Evolutionary conservation across 2,888 invertebrate species (phyloP).

Genomic region (Pycnomerus fuliginosus): DNA sequence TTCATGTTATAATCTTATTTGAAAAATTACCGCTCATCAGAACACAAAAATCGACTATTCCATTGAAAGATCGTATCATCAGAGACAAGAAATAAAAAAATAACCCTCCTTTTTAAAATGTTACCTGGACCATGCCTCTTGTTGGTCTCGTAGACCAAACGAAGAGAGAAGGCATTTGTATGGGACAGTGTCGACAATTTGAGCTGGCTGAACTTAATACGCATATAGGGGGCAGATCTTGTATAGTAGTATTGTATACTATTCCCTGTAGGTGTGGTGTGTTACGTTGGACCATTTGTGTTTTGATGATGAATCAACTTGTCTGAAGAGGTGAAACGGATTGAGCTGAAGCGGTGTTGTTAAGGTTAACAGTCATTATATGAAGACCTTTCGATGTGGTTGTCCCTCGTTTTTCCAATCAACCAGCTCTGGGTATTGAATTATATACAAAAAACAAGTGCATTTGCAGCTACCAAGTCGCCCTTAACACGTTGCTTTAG

Average conservation of each 20-base stretch:
- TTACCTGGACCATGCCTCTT: constrained; percentile 48
- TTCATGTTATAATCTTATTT: too few species aligned
- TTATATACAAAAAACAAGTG: constrained; percentile 33
- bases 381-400: constrained; percentile 47
- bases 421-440: constrained; percentile 34
- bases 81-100: constrained; percentile 34
- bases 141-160: constrained; percentile 34
- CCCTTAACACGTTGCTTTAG: too few species aligned
- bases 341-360: constrained; percentile 38
- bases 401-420: constrained; percentile 42
- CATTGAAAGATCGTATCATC: constrained; percentile 35
- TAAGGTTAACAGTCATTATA: constrained; percentile 51
- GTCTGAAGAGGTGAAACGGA: constrained; percentile 8
- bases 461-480: constrained; percentile 20
- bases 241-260: constrained; percentile 42
- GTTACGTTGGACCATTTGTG: constrained; percentile 31
- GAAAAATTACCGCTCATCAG: too few species aligned
- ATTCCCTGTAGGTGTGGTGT: constrained; percentile 46
- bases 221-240: constrained; percentile 43
- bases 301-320: constrained; percentile 20
- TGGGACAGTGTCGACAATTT: neutral
- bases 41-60: constrained; percentile 14
- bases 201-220: constrained; percentile 35
- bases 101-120: constrained; percentile 40
- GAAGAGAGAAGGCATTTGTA: too few species aligned